Base-by-base conservation (phyloP, 2,888 invertebrate species). In the Bibio marci region DNA sequence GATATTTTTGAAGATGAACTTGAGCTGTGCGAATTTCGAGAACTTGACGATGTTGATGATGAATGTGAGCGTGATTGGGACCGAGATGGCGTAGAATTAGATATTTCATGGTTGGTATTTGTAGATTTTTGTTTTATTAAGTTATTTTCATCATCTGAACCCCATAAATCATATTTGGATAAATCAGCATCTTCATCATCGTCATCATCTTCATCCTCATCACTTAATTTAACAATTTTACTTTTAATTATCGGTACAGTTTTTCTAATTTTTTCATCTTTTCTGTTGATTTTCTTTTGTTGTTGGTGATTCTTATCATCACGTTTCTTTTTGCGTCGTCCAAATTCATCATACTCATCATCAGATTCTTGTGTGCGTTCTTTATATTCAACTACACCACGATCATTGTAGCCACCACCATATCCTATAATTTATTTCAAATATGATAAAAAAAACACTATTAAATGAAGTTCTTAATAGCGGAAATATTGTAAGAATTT, bases 321-420 rank as follows among this genome's bases (percentile, higher is more conserved):
- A 12, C 57, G 3, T 17, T 40, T 38, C 7, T 75, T 74, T 55
- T 76, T 78, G 49, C 66, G 70, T 35, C 78, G 66, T 1, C 79
- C 78, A 57, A 87, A 86, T 59, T 97, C 97, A 63, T 98, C 98
- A 61, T 86, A 97, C 63, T 97, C 97, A 56, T 88, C 91, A 54
- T 92, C 91, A 4, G 81, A 82, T 25, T 86, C 83, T 10, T 83
- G 78, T 38, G 76, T 74, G 37, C 88, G 69, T 52, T 87, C 78
- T 48, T 90, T 85, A 56, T 98, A 98, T 57, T 98, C 97, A 2
- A 97, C 94, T 5, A 85, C 76, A 37, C 91, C 94, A 43, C 95
- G 73, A 58, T 97, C 95, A 66, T 95, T 95, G 60, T 92, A 95
- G 22, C 87, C 87, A 38, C 87, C 87, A 30, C 87, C 87, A 51